These are phyloP conservation scores for Phalanger gymnotis DNA, from an alignment of 2,797 vertebrate genomes.

Conservation along the genomic window DNA sequence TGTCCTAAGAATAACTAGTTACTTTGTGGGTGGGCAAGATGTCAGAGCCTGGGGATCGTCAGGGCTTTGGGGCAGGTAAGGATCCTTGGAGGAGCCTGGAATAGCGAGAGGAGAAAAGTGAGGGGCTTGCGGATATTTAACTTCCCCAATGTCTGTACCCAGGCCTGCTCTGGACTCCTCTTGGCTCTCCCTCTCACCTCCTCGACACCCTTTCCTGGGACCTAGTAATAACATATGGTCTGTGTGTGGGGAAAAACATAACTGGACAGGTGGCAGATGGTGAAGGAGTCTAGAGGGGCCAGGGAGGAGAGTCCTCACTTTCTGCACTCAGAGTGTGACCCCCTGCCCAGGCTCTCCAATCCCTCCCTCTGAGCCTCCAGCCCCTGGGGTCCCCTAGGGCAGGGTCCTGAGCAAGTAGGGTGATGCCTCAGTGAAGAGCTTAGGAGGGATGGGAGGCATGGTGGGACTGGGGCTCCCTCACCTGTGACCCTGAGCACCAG, in stretches of 20 bases:
- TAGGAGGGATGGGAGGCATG: rapidly evolving
- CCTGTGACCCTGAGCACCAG: constrained; percentile 65
- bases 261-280: too few relatives aligned
- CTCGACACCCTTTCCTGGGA: background rate
- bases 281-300: background rate
- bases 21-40: constrained; percentile 46
- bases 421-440: background rate
- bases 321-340: background rate
- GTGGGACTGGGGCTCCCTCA: background rate
- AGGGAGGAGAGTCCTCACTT: background rate
- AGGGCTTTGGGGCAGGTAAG: background rate
- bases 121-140: background rate
- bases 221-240: background rate
- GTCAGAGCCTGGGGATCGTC: background rate
- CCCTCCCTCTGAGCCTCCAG: background rate
- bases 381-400: background rate
- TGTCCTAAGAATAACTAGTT: background rate
- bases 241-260: background rate
- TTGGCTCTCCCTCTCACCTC: background rate
- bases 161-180: too few relatives aligned
- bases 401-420: background rate
- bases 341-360: background rate
- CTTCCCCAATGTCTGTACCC: too few relatives aligned
- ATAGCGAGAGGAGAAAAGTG: background rate
- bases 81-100: too few relatives aligned